Evolutionary conservation across 2,888 invertebrate genomes (phyloP).

Genomic region (Cephus sareptanus): DNA sequence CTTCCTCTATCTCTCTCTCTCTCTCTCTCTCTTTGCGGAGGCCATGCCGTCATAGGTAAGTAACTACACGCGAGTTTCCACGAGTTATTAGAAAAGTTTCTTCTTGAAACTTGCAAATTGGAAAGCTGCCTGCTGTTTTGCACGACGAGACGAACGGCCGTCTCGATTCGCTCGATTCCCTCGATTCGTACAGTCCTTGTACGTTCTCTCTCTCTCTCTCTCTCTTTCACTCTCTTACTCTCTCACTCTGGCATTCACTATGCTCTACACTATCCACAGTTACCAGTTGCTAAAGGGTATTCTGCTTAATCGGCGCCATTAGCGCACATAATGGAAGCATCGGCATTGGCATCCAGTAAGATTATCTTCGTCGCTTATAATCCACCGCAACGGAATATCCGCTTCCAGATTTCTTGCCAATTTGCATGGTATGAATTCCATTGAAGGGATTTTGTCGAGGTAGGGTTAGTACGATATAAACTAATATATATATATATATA

Average conservation of each 20-base stretch:
- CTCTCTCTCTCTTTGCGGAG: neutral
- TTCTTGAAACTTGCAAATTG: slow-evolving; percentile 41
- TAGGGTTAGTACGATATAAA: too few relatives aligned
- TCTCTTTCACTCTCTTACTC: slow-evolving; percentile 4
- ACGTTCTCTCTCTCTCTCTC: neutral
- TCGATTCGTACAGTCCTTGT: neutral
- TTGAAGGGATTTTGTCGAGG: too few relatives aligned
- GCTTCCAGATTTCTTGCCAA: too few relatives aligned
- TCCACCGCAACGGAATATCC: too few relatives aligned
- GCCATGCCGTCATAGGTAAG: too few relatives aligned
- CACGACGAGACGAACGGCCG: neutral
- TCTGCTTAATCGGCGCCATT: neutral
- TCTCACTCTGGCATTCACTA: neutral
- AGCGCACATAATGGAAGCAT: slow-evolving; percentile 1
- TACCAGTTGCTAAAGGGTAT: neutral
- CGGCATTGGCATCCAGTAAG: neutral
- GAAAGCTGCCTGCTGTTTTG: slow-evolving; percentile 35
- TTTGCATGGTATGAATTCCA: too few relatives aligned
- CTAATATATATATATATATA: too few relatives aligned
- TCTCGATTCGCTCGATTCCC: too few relatives aligned
- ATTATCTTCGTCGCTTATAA: neutral
- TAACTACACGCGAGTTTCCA: slow-evolving; percentile 3
- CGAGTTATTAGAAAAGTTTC: slow-evolving; percentile 43
- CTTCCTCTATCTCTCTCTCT: neutral
- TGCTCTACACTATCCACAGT: too few relatives aligned